phyloP scores from a whole-genome alignment of 2,113 vertebrate genomes.

The Menidia beryllina region DNA sequence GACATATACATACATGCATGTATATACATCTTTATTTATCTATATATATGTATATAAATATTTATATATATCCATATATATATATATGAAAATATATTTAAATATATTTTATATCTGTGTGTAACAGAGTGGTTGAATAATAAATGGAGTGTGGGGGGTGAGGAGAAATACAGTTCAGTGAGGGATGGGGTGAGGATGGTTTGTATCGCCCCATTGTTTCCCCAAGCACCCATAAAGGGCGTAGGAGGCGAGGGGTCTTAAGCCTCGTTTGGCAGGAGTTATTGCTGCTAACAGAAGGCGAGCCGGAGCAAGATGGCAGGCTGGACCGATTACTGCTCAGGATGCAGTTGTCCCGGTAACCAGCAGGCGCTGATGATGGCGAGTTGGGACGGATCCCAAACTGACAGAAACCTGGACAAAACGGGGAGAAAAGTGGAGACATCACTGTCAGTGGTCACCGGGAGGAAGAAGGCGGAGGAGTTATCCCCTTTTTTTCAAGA shows the following conservation, averaged over 20 bases:
- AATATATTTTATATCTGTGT: too few species aligned
- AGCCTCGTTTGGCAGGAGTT: conserved; percentile 78
- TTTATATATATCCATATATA: too few species aligned
- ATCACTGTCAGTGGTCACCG: conserved; percentile 57
- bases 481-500: too few species aligned
- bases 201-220: conserved; percentile 81
- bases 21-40: too few species aligned
- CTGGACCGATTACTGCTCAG: conserved; percentile 23
- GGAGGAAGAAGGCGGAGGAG: conserved; percentile 1
- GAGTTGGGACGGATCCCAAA: conserved; percentile 26
- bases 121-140: conserved; percentile 16
- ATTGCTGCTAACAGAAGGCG: conserved; percentile 58
- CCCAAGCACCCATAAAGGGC: conserved; percentile 84
- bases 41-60: too few species aligned
- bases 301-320: conserved; percentile 19
- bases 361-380: conserved; percentile 31
- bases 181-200: conserved; percentile 37
- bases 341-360: conserved; percentile 62
- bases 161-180: conserved; percentile 64
- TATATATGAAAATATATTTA: too few species aligned
- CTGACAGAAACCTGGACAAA: conserved; percentile 51
- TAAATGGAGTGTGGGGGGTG: conserved; percentile 21
- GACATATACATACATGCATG: too few species aligned
- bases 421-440: conserved; percentile 60
- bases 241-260: conserved; percentile 74